Conservation (phyloP, 2,888 invertebrate species). For the Nomada goodeniana region DNA sequence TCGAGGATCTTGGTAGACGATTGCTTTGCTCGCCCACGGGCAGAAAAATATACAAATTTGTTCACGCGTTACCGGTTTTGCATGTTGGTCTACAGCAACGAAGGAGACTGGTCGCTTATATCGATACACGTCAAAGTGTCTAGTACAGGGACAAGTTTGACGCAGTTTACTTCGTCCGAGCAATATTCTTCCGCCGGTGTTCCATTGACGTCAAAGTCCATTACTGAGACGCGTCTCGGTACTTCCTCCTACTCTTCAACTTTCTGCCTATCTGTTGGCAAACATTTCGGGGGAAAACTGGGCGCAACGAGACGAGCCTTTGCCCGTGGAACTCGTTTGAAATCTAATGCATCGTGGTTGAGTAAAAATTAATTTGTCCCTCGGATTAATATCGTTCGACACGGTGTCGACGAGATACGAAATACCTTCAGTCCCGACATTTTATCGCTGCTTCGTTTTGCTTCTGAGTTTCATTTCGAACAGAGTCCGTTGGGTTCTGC, state of each 20-base stretch:
- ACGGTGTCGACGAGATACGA: too few relatives aligned
- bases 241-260: slow-evolving; percentile 4
- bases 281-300: slow-evolving; percentile 23
- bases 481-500: neutral
- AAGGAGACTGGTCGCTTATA: slow-evolving; percentile 56
- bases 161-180: slow-evolving; percentile 51
- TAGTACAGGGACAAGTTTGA: slow-evolving; percentile 52
- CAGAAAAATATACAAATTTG: neutral
- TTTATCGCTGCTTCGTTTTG: too few relatives aligned
- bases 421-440: too few relatives aligned
- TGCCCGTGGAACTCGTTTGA: neutral
- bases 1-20: neutral
- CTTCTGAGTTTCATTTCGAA: neutral
- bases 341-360: neutral
- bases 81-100: slow-evolving; percentile 29
- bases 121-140: slow-evolving; percentile 67
- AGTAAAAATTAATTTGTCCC: too few relatives aligned
- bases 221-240: slow-evolving; percentile 33
- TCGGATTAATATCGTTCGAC: too few relatives aligned
- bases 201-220: slow-evolving; percentile 57
- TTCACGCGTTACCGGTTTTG: slow-evolving; percentile 19
- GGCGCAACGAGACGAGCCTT: neutral
- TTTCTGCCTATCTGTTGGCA: slow-evolving; percentile 21
- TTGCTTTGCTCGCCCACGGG: neutral
- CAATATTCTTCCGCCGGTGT: slow-evolving; percentile 59